phyloP scores from a whole-genome alignment of 2,888 invertebrate genomes.

The Cataglyphis livida region DNA sequence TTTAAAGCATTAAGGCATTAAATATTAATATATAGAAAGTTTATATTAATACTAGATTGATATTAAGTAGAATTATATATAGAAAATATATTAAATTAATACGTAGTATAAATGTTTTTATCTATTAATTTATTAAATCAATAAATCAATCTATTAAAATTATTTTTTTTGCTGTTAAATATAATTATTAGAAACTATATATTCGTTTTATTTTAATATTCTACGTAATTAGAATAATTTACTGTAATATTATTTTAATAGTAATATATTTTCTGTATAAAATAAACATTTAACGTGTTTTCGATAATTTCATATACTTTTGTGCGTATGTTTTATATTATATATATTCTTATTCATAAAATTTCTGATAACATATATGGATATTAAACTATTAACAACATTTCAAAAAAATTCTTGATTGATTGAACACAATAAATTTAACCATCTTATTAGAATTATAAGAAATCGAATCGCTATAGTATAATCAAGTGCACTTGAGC shows the following conservation, averaged over 20 bases:
- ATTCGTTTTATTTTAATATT: not conserved
- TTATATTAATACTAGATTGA: not conserved
- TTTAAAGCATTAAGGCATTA: not conserved
- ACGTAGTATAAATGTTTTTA: not conserved
- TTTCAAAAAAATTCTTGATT: not conserved
- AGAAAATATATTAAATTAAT: not conserved
- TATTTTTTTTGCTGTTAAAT: not conserved
- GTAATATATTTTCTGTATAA: not conserved
- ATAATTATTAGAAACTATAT: not conserved
- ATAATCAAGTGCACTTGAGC: conserved; percentile 43
- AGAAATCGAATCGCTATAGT: conserved; percentile 33
- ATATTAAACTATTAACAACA: not conserved
- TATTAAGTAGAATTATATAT: not conserved
- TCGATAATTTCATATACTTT: not conserved
- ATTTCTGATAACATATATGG: not conserved
- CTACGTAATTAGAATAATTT: not conserved
- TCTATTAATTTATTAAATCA: too few relatives aligned
- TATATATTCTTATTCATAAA: not conserved
- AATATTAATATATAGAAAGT: not conserved
- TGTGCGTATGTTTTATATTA: not conserved
- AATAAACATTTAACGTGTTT: not conserved
- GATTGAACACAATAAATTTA: conserved; percentile 13
- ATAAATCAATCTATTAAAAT: not conserved
- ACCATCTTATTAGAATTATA: conserved; percentile 31
- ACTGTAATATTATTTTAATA: not conserved